Evolutionary conservation across 1,140 invertebrate species (phyloP), one percentile per base, ranked within the genome.

Genomic region (Neodiprion lecontei): DNA sequence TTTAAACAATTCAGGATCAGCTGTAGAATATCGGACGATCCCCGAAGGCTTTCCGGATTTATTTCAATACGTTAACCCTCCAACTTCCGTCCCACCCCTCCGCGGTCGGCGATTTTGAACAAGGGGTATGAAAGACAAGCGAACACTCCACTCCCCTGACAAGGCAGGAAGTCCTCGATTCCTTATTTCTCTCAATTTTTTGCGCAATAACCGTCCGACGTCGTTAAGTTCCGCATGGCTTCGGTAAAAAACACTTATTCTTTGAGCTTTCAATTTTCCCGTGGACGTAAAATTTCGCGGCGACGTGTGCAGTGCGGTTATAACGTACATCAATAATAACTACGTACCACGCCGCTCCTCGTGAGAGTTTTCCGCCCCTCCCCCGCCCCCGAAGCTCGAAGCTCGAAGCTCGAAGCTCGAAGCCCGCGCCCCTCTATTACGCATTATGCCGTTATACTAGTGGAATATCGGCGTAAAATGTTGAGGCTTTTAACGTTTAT

Each of bases 401-500:
- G 69, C 70, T 74, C 72, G 65, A 69, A 17, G 68, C 17, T 21
- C 14, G 72, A 53, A 73, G 72, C 74, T 73, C 66, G 65, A 71
- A 73, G 69, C 70, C 75, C 72, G 66, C 65, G 72, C 72, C 40
- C n/a, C 14, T 65, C 28, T 9, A 61, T 61, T 14, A 61, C 53
- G 53, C 53, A 61, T 61, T 61, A 61, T 17, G 53, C 53, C 53
- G 53, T 61, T 61, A 61, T 61, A 17, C 53, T 61, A 61, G 53
- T 61, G 53, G 53, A 53, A 61, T 61, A 61, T 61, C 70, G 49
- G 75, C 70, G 69, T 78, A 76, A 75, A 77, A 72, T 75, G 77
- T 77, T 72, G 75, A 73, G 71, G 80, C 80, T 81, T 81, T 81
- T 81, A 81, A 81, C 80, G 76, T 79, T 79, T 80, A 78, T 73